Evolutionary conservation across 1,140 invertebrate species (phyloP).

Genomic region (Aphidius ervi): DNA sequence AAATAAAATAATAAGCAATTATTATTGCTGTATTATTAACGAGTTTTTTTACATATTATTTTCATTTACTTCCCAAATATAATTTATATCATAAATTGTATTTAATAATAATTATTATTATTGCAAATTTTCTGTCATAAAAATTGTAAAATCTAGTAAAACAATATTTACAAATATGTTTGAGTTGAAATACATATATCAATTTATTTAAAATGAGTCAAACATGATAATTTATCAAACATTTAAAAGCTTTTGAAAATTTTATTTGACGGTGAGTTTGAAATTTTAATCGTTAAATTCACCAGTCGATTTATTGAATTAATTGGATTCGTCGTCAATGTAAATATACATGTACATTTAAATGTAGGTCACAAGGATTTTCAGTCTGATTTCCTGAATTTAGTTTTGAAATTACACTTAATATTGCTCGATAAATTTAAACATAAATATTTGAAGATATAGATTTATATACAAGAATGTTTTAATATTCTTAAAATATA

Average conservation of each 20-base stretch:
- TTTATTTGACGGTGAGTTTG: background rate
- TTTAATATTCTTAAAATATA: background rate
- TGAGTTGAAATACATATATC: background rate
- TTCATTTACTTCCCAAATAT: too few relatives aligned
- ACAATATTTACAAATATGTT: background rate
- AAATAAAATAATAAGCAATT: too few relatives aligned
- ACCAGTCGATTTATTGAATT: constrained; percentile 7
- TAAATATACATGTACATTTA: background rate
- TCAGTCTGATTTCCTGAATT: constrained; percentile 4
- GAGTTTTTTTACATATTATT: too few relatives aligned
- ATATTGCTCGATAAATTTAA: constrained; percentile 1
- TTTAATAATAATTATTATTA: too few relatives aligned
- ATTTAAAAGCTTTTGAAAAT: background rate
- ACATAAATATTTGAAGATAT: background rate
- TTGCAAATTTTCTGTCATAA: too few relatives aligned
- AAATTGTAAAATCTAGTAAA: background rate
- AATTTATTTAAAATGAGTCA: background rate
- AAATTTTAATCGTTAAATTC: background rate
- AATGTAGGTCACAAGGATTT: constrained; percentile 14
- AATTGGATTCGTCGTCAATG: constrained; percentile 9
- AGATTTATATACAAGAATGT: background rate
- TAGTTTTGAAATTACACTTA: constrained; percentile 8
- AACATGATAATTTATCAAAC: background rate
- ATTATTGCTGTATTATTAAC: too few relatives aligned
- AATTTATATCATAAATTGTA: too few relatives aligned